phyloP scores from a whole-genome alignment of 2,797 vertebrate species.

The Echeneis naucrates region DNA sequence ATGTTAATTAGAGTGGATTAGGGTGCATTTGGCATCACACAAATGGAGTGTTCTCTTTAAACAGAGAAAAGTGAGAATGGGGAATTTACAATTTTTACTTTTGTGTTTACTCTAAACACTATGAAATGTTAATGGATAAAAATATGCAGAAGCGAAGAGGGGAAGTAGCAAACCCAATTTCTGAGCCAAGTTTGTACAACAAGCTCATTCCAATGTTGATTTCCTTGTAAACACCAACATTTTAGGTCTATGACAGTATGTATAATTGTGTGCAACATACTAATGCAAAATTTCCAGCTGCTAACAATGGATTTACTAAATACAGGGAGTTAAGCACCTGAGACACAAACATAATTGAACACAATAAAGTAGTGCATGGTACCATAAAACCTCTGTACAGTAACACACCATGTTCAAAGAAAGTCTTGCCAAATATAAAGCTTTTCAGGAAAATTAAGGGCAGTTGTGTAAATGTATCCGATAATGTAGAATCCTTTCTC shows the following conservation, averaged over 20 bases:
- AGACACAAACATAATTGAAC: conserved; percentile 77
- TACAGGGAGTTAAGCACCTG: conserved; percentile 74
- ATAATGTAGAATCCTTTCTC: conserved; percentile 69
- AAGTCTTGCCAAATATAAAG: conserved; percentile 74
- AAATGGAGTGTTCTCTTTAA: background rate
- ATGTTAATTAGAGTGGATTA: background rate
- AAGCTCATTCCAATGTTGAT: conserved; percentile 43
- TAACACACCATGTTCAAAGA: conserved; percentile 66
- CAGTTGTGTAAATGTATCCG: conserved; percentile 78
- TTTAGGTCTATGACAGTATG: conserved; percentile 39
- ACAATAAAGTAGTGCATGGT: conserved; percentile 71
- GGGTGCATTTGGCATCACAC: background rate
- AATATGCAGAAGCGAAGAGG: conserved; percentile 2
- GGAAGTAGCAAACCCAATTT: background rate
- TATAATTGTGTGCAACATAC: conserved; percentile 53
- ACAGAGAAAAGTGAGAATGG: background rate
- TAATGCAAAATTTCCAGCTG: conserved; percentile 72
- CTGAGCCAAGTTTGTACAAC: conserved; percentile 31
- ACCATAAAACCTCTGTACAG: conserved; percentile 75
- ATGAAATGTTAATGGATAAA: conserved; percentile 29
- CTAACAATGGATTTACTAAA: conserved; percentile 73
- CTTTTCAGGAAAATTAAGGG: conserved; percentile 76
- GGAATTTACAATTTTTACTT: background rate
- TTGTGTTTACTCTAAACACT: conserved; percentile 10
- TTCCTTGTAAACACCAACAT: conserved; percentile 61